Conservation (phyloP, 2,797 vertebrate genomes). For the Muraenolepis orangiensis region DNA sequence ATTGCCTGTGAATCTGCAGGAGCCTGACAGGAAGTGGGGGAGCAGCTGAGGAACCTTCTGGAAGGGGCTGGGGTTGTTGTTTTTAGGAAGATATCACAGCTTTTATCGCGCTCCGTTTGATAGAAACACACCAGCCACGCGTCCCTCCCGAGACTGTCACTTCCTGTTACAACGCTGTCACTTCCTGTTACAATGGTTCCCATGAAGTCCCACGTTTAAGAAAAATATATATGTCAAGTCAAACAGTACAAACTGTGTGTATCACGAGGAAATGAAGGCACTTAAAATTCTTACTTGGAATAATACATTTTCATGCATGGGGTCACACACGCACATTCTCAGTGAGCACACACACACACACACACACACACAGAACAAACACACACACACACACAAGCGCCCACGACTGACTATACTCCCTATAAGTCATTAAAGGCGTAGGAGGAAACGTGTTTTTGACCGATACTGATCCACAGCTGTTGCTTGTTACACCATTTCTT, state of each 20-base stretch:
- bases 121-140: not conserved
- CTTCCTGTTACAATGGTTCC: not conserved
- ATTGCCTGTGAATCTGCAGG: not conserved
- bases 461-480: too few relatives aligned
- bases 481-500: too few relatives aligned
- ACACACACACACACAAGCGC: not conserved
- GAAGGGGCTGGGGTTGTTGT: not conserved
- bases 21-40: not conserved
- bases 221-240: too few relatives aligned
- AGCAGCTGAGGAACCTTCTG: not conserved
- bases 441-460: too few relatives aligned
- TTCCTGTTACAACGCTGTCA: not conserved
- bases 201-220: not conserved
- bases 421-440: too few relatives aligned
- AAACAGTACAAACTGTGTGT: not conserved
- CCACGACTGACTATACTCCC: too few relatives aligned
- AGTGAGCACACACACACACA: not conserved
- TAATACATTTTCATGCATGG: not conserved
- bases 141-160: not conserved
- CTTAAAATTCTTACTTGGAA: not conserved
- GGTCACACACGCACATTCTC: not conserved
- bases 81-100: not conserved
- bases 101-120: not conserved
- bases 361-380: constrained; percentile 1
- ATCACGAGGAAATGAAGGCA: not conserved